These are phyloP conservation scores for Drosophila demipolita DNA, from an alignment of 2,888 invertebrate genomes.

Conservation along the genomic window DNA sequence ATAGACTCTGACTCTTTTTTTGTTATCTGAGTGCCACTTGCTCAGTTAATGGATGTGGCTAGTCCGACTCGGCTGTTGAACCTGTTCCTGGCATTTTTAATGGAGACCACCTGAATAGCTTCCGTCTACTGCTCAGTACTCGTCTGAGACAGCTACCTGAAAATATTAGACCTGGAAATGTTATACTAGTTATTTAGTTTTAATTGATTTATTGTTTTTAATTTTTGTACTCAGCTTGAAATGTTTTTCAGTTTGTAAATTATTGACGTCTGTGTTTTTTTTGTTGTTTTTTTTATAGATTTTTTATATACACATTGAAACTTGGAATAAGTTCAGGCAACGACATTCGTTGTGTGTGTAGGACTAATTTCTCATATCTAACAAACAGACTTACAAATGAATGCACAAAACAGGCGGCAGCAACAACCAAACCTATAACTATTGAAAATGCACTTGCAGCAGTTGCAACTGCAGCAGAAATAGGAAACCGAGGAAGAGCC, in stretches of 20 bases:
- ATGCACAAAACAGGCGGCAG: background rate
- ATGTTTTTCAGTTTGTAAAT: background rate
- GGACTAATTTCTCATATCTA: background rate
- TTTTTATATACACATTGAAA: background rate
- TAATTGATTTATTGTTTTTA: background rate
- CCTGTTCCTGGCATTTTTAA: background rate
- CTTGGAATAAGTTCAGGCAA: background rate
- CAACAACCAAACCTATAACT: background rate
- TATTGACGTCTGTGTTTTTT: background rate
- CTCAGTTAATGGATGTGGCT: background rate
- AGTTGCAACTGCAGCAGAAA: conserved; percentile 1
- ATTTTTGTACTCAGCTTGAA: background rate
- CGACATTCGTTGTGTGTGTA: background rate
- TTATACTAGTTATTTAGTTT: background rate
- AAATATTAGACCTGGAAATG: background rate
- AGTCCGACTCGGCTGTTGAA: background rate
- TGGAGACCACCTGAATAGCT: background rate
- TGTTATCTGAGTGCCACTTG: background rate
- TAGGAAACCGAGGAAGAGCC: background rate
- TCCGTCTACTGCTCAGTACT: background rate
- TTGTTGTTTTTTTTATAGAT: background rate
- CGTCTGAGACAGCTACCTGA: background rate
- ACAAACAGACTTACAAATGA: background rate
- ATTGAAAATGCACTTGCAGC: background rate
- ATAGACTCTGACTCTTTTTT: background rate